Evolutionary conservation across 2,797 vertebrate genomes (phyloP).

Genomic region (Danio albolineatus): DNA sequence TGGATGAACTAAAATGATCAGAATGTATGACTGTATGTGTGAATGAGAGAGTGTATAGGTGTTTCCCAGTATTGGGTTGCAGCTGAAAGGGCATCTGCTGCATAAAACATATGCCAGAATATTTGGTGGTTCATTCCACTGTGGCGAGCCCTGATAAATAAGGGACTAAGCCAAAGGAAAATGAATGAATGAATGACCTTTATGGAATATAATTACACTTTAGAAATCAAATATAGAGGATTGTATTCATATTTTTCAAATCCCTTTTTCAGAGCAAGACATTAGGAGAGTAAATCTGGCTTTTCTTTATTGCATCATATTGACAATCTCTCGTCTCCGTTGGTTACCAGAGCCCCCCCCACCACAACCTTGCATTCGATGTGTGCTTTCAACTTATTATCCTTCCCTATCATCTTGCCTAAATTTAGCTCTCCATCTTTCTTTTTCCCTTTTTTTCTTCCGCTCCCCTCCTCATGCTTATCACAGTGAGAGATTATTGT

Average conservation of each 20-base stretch:
- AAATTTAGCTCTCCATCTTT: slow-evolving; percentile 40
- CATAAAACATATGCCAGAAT: no score
- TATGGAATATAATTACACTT: not conserved
- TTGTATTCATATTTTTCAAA: not conserved
- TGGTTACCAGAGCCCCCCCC: slow-evolving; percentile 11
- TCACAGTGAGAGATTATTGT: slow-evolving; percentile 37
- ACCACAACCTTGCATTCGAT: slow-evolving; percentile 12
- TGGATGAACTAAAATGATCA: no score
- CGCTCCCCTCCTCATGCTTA: slow-evolving; percentile 16
- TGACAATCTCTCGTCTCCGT: slow-evolving; percentile 27
- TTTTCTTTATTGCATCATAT: slow-evolving; percentile 36
- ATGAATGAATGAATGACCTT: not conserved
- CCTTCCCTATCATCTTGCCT: slow-evolving; percentile 38
- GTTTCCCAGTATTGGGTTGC: no score
- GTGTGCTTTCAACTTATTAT: slow-evolving; percentile 45
- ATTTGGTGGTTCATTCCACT: no score
- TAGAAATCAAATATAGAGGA: not conserved
- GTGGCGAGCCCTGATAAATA: no score
- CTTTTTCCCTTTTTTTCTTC: slow-evolving; percentile 11
- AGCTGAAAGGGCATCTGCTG: no score
- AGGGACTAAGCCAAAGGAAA: no score
- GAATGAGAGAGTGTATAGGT: no score
- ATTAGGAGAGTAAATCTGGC: slow-evolving; percentile 28
- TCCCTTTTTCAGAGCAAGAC: not conserved
- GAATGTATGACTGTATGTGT: no score